phyloP scores from a whole-genome alignment of 1,140 invertebrate genomes.

The Trachymyrmex septentrionalis region DNA sequence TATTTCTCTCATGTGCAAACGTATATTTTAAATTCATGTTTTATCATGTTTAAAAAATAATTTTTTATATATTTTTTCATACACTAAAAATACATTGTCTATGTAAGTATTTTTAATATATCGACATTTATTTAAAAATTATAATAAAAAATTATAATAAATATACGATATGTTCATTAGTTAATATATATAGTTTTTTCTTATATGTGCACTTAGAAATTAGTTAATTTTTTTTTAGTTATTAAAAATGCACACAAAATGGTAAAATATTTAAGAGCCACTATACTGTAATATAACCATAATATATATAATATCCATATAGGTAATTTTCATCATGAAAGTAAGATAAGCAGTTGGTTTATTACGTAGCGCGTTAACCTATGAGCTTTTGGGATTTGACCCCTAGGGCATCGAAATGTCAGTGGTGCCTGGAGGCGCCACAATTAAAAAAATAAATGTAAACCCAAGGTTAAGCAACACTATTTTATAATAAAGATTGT shows the following conservation, averaged over 20 bases:
- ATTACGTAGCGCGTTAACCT: not conserved
- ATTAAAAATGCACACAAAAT: not conserved
- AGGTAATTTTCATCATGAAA: slow-evolving; percentile 28
- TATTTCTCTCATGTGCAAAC: not conserved
- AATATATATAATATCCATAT: not conserved
- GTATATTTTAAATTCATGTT: slow-evolving; percentile 22
- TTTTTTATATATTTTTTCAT: not conserved
- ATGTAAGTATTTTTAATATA: not conserved
- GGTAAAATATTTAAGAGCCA: not conserved
- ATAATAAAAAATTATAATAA: too few relatives aligned
- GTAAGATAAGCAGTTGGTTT: slow-evolving; percentile 25
- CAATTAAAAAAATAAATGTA: too few relatives aligned
- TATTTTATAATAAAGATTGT: too few relatives aligned
- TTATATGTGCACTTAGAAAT: too few relatives aligned
- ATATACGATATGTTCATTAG: not conserved
- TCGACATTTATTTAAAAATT: not conserved
- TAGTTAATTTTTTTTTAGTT: not conserved
- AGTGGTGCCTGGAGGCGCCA: too few relatives aligned
- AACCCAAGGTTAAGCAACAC: too few relatives aligned
- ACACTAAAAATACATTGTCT: not conserved
- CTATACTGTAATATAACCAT: not conserved
- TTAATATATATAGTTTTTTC: not conserved
- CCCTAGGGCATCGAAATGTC: too few relatives aligned
- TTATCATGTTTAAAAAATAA: not conserved
- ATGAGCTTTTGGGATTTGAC: too few relatives aligned